Base-by-base conservation (phyloP, 2,888 invertebrate species). In the Tetropium fuscum region DNA sequence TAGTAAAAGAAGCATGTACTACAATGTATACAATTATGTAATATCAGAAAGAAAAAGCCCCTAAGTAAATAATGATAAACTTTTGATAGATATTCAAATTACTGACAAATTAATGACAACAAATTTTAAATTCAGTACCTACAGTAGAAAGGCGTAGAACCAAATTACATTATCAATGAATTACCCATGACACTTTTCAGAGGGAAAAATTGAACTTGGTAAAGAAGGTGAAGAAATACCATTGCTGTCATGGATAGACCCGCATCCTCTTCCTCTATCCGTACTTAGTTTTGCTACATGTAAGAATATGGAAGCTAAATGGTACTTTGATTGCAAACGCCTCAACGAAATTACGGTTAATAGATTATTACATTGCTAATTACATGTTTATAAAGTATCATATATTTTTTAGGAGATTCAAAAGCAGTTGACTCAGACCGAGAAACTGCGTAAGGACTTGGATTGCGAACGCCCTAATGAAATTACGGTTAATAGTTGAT, bases 251-350 rank as follows among this genome's bases (percentile, higher is more conserved):
- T 90, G 86, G 81, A 80, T 76, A 16, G 91, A 91, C 74, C 74
- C 84, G 0, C 80, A 84, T 32, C 87, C 88, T 0, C 74, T 91
- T n/a, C 82, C 83, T 0, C 82, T 91, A 10, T 85, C 84, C 65
- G 89, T 86, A 73, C 86, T 90, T 57, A 88, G 90, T 74, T 91
- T 91, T 65, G 87, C 89, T 8, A 84, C 89, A 0, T 91, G 90
- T 87, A 84, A 83, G 3, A 84, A 84, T 0, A 86, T 88, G 0
- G 86, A 87, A 68, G 89, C 89, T 0, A 88, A 88, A 72, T 90
- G 90, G 83, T 84, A 87, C 49, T 91, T 87, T 68, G 88, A 90
- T 74, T 91, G 91, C 68, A 84, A 85, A 3, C 67, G 78, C 36
- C 79, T 54, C 13, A 56, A 59, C 18, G 56, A 55, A 22, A 62